Conservation (phyloP, 2,888 invertebrate genomes). For the Drosophila nr. perissopoda region DNA sequence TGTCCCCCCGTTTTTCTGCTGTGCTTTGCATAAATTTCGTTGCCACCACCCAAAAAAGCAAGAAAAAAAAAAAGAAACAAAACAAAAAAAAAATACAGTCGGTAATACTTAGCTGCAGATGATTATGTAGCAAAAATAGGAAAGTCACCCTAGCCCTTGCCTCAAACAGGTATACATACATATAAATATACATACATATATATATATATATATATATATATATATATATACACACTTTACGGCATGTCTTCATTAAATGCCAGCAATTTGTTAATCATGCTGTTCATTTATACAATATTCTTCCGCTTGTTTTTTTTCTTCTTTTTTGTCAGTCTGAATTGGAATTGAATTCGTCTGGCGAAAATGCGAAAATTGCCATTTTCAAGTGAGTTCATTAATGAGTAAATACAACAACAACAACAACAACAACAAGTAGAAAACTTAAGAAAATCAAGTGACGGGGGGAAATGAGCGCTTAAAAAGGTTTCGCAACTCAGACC, state of each 20-base stretch:
- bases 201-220: background rate
- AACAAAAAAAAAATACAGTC: background rate
- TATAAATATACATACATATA: background rate
- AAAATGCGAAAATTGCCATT: slow-evolving; percentile 22
- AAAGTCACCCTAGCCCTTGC: background rate
- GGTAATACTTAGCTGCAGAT: slow-evolving; percentile 44
- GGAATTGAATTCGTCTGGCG: slow-evolving; percentile 2
- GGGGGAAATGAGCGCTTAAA: slow-evolving; percentile 19
- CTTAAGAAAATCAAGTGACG: background rate
- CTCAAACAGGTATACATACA: background rate
- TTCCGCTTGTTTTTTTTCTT: background rate
- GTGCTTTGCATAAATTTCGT: slow-evolving; percentile 78
- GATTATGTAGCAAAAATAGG: slow-evolving; percentile 38
- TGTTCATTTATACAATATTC: slow-evolving; percentile 26
- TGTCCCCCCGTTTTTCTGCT: slow-evolving; percentile 36
- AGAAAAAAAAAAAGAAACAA: background rate
- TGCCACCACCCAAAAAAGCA: slow-evolving; percentile 14
- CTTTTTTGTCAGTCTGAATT: background rate
- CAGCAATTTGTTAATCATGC: slow-evolving; percentile 56
- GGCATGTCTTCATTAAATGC: slow-evolving; percentile 38
- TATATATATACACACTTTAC: background rate
- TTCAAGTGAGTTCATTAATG: slow-evolving; percentile 41
- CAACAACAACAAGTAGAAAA: background rate
- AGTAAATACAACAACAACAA: slow-evolving; percentile 18
- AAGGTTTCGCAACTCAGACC: slow-evolving; percentile 34